These are phyloP conservation scores for Achroia grisella DNA, from an alignment of 1,140 invertebrate species.

Conservation along the genomic window DNA sequence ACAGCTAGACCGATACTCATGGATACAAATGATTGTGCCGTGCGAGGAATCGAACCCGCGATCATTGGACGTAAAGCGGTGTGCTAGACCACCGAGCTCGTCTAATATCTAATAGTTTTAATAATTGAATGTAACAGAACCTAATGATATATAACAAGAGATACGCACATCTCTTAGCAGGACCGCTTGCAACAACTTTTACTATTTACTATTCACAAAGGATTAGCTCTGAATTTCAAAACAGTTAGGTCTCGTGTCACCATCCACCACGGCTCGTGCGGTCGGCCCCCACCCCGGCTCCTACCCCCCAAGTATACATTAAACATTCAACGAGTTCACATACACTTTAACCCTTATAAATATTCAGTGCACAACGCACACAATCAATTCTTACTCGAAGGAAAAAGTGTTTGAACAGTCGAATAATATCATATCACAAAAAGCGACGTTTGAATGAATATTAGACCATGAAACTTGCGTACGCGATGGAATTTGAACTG, in stretches of 20 bases:
- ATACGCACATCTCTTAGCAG: too few species aligned
- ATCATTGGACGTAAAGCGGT: too few species aligned
- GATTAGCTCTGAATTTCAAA: background rate
- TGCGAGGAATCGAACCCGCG: too few species aligned
- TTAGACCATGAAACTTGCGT: constrained; percentile 21
- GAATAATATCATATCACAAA: constrained; percentile 59
- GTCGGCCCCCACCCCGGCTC: constrained; percentile 19
- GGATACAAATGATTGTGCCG: too few species aligned
- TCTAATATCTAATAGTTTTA: too few species aligned
- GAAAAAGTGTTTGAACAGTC: constrained; percentile 57
- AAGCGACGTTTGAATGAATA: constrained; percentile 47
- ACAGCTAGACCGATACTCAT: too few species aligned
- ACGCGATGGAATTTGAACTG: constrained; percentile 1
- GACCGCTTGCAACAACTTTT: too few species aligned
- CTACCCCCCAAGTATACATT: constrained; percentile 46
- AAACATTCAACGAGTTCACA: constrained; percentile 68
- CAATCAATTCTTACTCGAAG: constrained; percentile 62
- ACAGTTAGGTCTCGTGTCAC: background rate
- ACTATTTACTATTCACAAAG: too few species aligned
- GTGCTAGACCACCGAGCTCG: too few species aligned
- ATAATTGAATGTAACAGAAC: too few species aligned
- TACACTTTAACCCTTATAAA: constrained; percentile 70
- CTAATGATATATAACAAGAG: too few species aligned
- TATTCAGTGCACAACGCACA: constrained; percentile 59
- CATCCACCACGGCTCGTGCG: constrained; percentile 11